Evolutionary conservation across 2,797 vertebrate species (phyloP), one percentile per base, ranked within the genome.

Genomic region (Mus spretus): DNA sequence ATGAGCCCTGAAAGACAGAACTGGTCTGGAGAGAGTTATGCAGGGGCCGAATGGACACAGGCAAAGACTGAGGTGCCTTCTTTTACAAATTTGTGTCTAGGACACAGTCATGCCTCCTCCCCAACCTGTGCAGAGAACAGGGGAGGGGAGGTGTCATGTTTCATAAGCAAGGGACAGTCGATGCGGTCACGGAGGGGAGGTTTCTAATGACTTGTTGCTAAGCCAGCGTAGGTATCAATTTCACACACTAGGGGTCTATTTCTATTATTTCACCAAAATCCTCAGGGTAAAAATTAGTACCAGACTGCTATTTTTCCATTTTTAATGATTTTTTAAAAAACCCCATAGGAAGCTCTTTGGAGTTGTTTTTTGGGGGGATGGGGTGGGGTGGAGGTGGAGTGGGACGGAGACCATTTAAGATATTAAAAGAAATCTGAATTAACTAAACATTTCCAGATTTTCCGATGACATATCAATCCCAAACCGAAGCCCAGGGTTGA

Each of bases 131-230:
- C 85, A 37, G 95, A 92, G 92, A 81, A 83, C 2, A 70, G 40
- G 26, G 47, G 67, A 57, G 79, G 95, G 57, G 77, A 59, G 80
- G 95, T 96, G 90, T 97, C 93, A 78, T 8, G 77, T 97, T 97
- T 94, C 97, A 79, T 40, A 81, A 86, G 85, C 65, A 74, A 90
- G 91, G 77, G 75, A 79, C 63, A 55, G 14, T 82, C 79, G 9
- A 15, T 92, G 96, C 97, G 96, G 92, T 94, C 90, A 90, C 34
- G 84, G 79, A 20, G 74, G 65, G 26, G 44, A 92, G 94, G 95
- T 81, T 85, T 97, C 95, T 70, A 85, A 91, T 97, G 96, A 97
- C 95, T 83, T 92, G 80, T 94, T 96, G 89, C 89, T 92, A 87
- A 78, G 34, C 40, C 63, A 75, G 91, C 3, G 2, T 75, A 67